phyloP scores from a whole-genome alignment of 2,113 vertebrate species.

The Leptosomus discolor region DNA sequence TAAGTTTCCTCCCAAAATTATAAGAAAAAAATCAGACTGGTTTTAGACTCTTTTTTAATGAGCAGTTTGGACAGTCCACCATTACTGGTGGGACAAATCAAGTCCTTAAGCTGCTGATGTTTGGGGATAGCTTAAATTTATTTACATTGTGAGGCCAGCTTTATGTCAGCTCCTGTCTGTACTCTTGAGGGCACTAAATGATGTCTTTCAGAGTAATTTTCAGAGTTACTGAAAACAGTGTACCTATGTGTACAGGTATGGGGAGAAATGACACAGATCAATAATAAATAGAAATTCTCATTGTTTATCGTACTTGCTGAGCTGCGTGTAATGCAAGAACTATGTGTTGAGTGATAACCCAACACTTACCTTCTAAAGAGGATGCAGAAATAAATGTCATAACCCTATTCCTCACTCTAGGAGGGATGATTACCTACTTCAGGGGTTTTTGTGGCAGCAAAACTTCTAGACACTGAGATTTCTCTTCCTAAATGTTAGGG shows the following conservation, averaged over 20 bases:
- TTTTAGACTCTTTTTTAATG: background rate
- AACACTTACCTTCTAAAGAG: background rate
- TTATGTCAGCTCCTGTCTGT: background rate
- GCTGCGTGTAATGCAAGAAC: background rate
- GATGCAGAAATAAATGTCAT: background rate
- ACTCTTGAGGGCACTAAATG: background rate
- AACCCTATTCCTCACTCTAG: background rate
- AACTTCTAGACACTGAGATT: background rate
- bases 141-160: background rate
- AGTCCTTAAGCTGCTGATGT: background rate
- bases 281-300: background rate
- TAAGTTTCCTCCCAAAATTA: background rate
- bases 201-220: background rate
- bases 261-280: background rate
- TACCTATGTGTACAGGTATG: background rate
- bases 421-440: background rate
- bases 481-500: background rate
- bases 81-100: background rate
- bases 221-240: background rate
- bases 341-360: background rate
- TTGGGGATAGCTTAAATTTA: background rate
- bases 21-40: background rate
- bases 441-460: background rate
- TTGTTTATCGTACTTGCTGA: background rate
- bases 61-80: background rate